Percentiles rank a stretch among this genome's conserved stretches.
Conservation (phyloP, 2,888 invertebrate species). For the Penaeus monodon region DNA sequence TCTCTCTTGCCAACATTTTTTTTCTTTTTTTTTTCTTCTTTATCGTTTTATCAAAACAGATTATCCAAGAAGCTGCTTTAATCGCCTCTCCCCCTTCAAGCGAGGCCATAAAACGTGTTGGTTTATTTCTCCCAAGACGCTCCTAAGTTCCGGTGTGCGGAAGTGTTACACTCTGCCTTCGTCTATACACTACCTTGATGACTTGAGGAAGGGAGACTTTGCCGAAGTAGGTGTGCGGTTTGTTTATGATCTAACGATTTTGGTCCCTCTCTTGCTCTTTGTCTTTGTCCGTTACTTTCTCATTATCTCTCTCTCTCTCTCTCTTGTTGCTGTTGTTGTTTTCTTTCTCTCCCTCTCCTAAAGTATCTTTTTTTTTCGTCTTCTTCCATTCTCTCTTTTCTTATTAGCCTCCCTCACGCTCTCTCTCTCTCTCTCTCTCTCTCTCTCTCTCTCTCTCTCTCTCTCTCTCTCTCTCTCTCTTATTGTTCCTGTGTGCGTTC, state of each 20-base stretch:
- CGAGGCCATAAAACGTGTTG: background rate
- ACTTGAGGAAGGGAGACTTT: background rate
- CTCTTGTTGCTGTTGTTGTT: slow-evolving; percentile 5
- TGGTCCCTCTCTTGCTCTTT: background rate
- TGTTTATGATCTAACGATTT: background rate
- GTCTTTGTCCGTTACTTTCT: background rate
- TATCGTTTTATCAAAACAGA: background rate
- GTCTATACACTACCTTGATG: background rate
- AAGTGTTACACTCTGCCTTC: no score
- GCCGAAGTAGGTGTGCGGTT: background rate
- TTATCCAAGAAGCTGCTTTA: background rate
- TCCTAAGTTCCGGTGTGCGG: no score
- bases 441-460: background rate
- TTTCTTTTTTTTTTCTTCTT: background rate
- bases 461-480: background rate
- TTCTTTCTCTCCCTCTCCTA: slow-evolving; percentile 18
- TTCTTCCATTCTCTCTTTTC: slow-evolving; percentile 8
- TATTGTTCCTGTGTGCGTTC: background rate
- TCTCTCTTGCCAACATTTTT: no score
- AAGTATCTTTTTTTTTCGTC: background rate
- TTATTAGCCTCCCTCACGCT: background rate
- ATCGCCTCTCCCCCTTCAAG: background rate
- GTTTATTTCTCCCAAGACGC: no score
- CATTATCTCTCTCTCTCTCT: slow-evolving; percentile 17
- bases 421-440: background rate